Percentiles rank a stretch among this genome's conserved stretches.
Conservation (phyloP, 2,113 vertebrate species). For the Aviceda subcristata region DNA sequence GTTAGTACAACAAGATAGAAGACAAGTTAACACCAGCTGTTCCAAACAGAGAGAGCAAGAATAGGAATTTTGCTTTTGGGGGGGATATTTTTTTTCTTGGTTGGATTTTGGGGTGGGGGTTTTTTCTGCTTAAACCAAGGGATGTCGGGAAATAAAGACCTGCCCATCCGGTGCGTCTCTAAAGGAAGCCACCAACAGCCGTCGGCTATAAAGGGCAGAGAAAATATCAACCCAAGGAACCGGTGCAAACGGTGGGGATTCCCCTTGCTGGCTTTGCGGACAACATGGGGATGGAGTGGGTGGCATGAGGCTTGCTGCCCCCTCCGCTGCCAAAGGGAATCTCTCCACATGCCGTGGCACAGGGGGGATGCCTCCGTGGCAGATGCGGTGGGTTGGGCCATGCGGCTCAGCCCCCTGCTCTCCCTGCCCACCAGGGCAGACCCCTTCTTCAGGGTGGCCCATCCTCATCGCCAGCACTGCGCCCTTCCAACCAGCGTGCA, state of each 20-base stretch:
- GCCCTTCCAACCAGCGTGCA: neutral
- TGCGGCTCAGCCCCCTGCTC: neutral
- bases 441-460: neutral
- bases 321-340: neutral
- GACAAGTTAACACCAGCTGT: constrained; percentile 77
- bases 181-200: neutral
- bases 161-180: neutral
- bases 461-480: neutral
- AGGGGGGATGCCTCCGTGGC: neutral
- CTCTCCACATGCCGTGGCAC: neutral
- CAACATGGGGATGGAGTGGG: accelerated
- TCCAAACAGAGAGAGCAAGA: constrained; percentile 53
- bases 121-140: neutral
- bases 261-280: neutral
- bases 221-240: neutral
- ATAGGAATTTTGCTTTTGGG: neutral
- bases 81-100: neutral
- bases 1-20: constrained; percentile 90
- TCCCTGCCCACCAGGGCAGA: neutral
- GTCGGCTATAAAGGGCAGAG: neutral
- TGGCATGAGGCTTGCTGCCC: neutral
- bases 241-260: neutral
- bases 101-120: neutral
- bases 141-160: neutral
- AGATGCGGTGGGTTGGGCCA: neutral